Conservation (phyloP, 2,113 vertebrate genomes). For the Recurvirostra avosetta region DNA sequence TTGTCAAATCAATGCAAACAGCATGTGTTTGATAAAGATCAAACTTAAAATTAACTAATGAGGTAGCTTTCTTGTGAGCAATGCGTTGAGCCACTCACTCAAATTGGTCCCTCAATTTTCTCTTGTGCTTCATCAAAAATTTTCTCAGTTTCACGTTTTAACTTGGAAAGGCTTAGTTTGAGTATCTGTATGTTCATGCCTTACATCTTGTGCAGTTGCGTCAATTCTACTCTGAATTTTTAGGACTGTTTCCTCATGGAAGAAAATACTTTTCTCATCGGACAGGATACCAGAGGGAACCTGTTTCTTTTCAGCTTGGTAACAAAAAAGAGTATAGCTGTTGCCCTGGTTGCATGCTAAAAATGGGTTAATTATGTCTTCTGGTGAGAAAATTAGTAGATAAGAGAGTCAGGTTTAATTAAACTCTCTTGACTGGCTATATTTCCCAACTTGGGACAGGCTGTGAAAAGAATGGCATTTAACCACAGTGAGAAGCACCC, state of each 20-base stretch:
- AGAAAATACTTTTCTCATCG: neutral
- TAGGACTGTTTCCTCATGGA: neutral
- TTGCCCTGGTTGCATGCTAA: neutral
- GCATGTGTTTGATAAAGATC: neutral
- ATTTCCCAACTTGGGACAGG: neutral
- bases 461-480: neutral
- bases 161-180: neutral
- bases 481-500: accelerated
- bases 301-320: neutral
- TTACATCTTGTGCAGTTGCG: neutral
- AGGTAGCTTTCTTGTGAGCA: neutral
- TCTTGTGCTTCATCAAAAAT: neutral
- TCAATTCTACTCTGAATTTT: neutral
- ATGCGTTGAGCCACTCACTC: neutral
- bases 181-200: neutral
- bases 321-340: neutral
- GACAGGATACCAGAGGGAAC: neutral
- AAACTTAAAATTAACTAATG: neutral
- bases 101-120: neutral
- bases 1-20: neutral
- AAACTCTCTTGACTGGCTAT: neutral
- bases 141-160: neutral
- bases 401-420: neutral
- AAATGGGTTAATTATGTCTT: neutral
- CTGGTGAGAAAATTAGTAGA: neutral